phyloP scores from a whole-genome alignment of 2,888 invertebrate genomes.

The Caenorhabditis uteleia region DNA sequence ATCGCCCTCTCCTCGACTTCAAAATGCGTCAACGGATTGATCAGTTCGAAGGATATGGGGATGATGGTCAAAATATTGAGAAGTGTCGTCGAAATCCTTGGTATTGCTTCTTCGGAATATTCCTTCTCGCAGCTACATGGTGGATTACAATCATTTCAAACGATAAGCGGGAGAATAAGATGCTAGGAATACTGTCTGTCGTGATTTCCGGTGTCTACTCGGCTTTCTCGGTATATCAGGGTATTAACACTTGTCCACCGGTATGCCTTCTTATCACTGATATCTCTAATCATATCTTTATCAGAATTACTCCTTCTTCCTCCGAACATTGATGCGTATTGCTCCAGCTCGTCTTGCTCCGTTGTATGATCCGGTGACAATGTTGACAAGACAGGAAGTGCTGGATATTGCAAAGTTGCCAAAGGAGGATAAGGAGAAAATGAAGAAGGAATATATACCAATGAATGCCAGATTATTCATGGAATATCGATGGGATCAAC shows the following conservation, averaged over 20 bases:
- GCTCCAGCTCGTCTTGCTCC: constrained; percentile 20
- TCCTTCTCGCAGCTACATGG: constrained; percentile 12
- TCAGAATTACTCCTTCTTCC: constrained; percentile 6
- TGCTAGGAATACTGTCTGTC: constrained; percentile 9
- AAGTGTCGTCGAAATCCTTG: constrained; percentile 29
- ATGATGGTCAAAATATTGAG: constrained; percentile 28
- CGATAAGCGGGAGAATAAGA: constrained; percentile 14
- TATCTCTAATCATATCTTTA: too few relatives aligned
- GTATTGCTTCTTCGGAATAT: constrained; percentile 13
- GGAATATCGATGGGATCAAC: constrained; percentile 18
- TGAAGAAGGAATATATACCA: constrained; percentile 15
- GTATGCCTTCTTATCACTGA: too few relatives aligned
- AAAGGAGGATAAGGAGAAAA: constrained; percentile 6
- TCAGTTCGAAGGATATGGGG: constrained; percentile 11
- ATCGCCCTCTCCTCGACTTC: constrained; percentile 22
- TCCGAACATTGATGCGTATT: constrained; percentile 13
- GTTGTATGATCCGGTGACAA: constrained; percentile 18
- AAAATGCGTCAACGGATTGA: constrained; percentile 21
- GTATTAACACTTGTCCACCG: constrained; percentile 19
- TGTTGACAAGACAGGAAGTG: constrained; percentile 32
- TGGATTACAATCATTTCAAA: constrained; percentile 13
- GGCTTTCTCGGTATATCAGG: constrained; percentile 16
- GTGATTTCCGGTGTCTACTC: constrained; percentile 7
- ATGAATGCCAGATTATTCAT: constrained; percentile 19
- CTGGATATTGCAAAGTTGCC: constrained; percentile 6